Evolutionary conservation across 1,140 invertebrate species (phyloP), one percentile per base, ranked within the genome.

Genomic region (Saccostrea echinata): DNA sequence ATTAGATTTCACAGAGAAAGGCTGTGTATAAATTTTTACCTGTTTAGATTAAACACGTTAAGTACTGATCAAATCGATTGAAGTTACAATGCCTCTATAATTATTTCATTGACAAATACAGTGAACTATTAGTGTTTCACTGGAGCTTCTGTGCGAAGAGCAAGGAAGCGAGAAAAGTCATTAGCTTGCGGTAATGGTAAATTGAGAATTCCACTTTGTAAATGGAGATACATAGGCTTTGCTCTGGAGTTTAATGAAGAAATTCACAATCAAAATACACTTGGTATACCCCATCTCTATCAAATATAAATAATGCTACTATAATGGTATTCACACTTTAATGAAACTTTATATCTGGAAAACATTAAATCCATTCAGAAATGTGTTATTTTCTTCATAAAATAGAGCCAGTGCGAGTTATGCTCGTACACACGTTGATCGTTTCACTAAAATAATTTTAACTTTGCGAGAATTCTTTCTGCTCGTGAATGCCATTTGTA

Each of bases 51-150:
- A 27, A 76, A 33, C 30, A 76, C 68, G 68, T 76, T 76, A 76
- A 76, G 68, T 33, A 76, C 13, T 24, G 68, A 76, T 76, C 30
- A 76, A 76, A 76, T 76, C 68, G 68, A 76, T 76, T 76, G 68
- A 76, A 76, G 68, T 76, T 76, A 76, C 68, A 30, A 76, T 76
- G 33, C 24, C 68, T 30, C 68, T 76, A 76, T 76, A 76, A 76
- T 76, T 30, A 76, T 76, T 76, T 76, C 68, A 76, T 76, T 76
- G 68, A 76, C 68, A 76, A 30, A 76, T 33, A 76, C 68, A 76
- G 24, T 76, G 68, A 33, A 27, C 68, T 76, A 76, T 76, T 76
- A 76, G 68, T 76, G 68, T 33, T 76, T 76, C 11, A 13, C 68
- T 33, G 68, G 33, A 12, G 30, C 68, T 76, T 76, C 68, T 76